Evolutionary conservation across 2,113 vertebrate genomes (phyloP).

Genomic region (Catagonus wagneri): DNA sequence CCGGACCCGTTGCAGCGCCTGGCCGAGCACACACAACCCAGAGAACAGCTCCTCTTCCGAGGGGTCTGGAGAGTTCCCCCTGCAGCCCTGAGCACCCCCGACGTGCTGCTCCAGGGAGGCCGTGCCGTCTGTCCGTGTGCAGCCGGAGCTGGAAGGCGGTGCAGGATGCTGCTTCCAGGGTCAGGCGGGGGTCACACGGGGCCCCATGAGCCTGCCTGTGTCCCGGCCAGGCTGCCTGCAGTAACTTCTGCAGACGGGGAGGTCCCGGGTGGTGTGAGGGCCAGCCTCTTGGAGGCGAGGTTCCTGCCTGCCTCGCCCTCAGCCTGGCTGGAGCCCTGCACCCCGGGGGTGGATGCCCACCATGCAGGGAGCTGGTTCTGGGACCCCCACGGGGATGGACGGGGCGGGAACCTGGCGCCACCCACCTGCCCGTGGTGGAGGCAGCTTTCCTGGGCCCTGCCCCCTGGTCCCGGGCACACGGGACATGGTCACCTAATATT

Average conservation of each 20-base stretch:
- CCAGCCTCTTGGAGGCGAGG: fast-evolving
- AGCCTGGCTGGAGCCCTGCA: neutral
- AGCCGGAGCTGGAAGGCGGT: neutral
- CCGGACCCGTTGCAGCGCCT: no score
- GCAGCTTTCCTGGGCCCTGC: neutral
- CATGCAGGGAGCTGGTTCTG: neutral
- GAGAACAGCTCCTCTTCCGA: neutral
- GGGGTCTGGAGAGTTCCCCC: fast-evolving
- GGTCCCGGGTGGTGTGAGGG: neutral
- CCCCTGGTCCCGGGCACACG: fast-evolving
- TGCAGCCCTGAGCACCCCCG: neutral
- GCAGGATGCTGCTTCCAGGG: neutral
- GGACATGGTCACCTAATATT: fast-evolving
- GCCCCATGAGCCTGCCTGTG: fast-evolving
- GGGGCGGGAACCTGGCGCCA: fast-evolving
- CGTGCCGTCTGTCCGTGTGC: fast-evolving
- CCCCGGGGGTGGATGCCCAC: fast-evolving
- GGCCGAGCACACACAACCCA: fast-evolving
- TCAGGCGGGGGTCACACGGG: fast-evolving
- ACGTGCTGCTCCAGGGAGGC: neutral
- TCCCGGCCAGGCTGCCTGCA: fast-evolving
- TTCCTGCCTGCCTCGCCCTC: neutral
- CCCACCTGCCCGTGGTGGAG: neutral
- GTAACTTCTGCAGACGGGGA: fast-evolving
- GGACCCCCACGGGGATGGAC: fast-evolving